Percentiles rank a stretch among this genome's conserved stretches.
phyloP scores from a whole-genome alignment of 2,797 vertebrate species.

The Neomorphus geoffroyi region DNA sequence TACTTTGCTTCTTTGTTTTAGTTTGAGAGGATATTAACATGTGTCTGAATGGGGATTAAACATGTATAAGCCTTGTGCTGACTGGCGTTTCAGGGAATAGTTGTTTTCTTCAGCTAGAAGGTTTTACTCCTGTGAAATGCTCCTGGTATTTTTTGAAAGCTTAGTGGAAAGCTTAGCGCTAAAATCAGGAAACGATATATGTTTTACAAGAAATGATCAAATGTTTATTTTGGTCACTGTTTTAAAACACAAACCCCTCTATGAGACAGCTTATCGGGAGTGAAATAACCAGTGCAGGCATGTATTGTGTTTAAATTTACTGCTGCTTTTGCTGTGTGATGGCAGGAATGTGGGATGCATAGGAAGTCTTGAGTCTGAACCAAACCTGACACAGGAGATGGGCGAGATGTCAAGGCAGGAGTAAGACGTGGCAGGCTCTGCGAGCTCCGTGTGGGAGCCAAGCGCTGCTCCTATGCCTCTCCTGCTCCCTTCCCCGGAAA shows the following conservation, averaged over 20 bases:
- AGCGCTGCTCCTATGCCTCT: not conserved
- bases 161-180: not conserved
- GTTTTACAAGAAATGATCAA: not conserved
- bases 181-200: accelerated
- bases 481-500: not conserved
- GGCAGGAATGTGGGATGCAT: not conserved
- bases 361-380: not conserved
- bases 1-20: not conserved
- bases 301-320: not conserved
- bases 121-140: not conserved
- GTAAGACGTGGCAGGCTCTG: accelerated
- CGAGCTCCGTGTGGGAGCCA: not conserved
- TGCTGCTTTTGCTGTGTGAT: not conserved
- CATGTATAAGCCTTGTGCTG: not conserved
- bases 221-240: not conserved
- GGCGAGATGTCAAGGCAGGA: accelerated
- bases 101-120: conserved; percentile 1
- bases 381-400: accelerated
- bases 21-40: conserved; percentile 23
- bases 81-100: not conserved
- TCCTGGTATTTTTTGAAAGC: not conserved
- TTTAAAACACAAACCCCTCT: not conserved
- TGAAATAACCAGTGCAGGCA: not conserved
- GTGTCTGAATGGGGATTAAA: conserved; percentile 35
- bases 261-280: not conserved